A percentile compares a stretch with the other conserved stretches of the same genome.
Conservation (phyloP, 2,113 vertebrate genomes). For the Engraulis encrasicolus region DNA sequence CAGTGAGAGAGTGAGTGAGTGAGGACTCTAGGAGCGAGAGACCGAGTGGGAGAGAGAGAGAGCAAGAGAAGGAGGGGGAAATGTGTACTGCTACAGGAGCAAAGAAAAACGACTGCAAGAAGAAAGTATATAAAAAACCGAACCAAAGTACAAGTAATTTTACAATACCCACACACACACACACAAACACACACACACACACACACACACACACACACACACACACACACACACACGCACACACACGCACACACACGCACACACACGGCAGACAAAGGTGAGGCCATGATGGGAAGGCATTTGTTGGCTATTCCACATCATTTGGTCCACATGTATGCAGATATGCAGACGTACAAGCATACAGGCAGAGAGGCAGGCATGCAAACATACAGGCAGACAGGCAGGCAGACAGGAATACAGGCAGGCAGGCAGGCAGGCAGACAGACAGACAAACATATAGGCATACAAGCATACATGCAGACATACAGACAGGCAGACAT, state of each 20-base stretch:
- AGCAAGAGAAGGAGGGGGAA: background rate
- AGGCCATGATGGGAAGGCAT: background rate
- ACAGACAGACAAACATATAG: too few species aligned
- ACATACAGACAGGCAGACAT: too few species aligned
- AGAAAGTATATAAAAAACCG: conserved; percentile 57
- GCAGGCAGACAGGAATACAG: too few species aligned
- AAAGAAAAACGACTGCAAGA: conserved; percentile 30
- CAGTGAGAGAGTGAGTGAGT: background rate
- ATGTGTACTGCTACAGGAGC: too few species aligned
- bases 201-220: background rate
- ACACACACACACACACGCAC: background rate
- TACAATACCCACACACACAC: background rate
- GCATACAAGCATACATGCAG: too few species aligned
- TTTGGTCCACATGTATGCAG: background rate
- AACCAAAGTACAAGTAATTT: conserved; percentile 30
- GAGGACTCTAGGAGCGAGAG: conserved; percentile 48
- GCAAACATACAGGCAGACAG: too few species aligned
- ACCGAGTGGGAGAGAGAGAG: background rate
- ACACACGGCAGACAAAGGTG: background rate
- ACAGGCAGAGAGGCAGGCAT: too few species aligned
- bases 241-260: background rate
- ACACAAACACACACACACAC: conserved; percentile 52
- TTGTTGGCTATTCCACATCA: background rate
- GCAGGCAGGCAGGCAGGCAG: too few species aligned
- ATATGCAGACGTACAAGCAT: too few species aligned